phyloP scores from a whole-genome alignment of 1,140 invertebrate species.

The Cotesia glomerata region DNA sequence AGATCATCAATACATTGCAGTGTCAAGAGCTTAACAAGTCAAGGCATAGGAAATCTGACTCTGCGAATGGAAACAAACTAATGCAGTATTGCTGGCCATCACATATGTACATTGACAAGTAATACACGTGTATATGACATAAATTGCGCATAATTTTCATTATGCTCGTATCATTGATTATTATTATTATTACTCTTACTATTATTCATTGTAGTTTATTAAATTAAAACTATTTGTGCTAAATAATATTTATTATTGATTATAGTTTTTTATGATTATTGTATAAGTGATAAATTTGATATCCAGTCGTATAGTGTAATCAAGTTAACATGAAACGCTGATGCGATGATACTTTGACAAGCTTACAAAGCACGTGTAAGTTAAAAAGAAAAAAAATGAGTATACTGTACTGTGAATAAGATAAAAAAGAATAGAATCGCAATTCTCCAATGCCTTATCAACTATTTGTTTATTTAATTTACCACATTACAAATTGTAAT shows the following conservation, averaged over 20 bases:
- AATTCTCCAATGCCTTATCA: not conserved
- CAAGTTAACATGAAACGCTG: not conserved
- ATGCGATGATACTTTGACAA: not conserved
- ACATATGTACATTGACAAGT: slow-evolving; percentile 25
- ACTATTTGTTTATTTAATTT: not conserved
- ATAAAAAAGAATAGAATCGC: not conserved
- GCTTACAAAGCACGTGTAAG: not conserved
- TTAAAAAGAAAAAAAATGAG: not conserved
- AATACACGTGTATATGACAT: slow-evolving; percentile 17
- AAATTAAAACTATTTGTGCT: not conserved
- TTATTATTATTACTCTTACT: not conserved
- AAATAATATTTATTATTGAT: no score
- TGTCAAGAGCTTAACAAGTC: slow-evolving; percentile 9
- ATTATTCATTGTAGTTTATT: not conserved
- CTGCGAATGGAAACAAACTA: slow-evolving; percentile 12
- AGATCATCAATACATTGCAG: not conserved
- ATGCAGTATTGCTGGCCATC: slow-evolving; percentile 22
- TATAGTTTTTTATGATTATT: no score
- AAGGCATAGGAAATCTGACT: slow-evolving; percentile 23
- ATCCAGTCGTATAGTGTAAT: not conserved
- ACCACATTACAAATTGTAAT: not conserved
- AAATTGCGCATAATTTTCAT: slow-evolving; percentile 18
- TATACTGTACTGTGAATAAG: not conserved
- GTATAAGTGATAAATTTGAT: not conserved
- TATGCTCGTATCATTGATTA: not conserved